phyloP scores from a whole-genome alignment of 37 sponge, comb jelly and placozoan genomes.

The Spongilla lacustris region DNA sequence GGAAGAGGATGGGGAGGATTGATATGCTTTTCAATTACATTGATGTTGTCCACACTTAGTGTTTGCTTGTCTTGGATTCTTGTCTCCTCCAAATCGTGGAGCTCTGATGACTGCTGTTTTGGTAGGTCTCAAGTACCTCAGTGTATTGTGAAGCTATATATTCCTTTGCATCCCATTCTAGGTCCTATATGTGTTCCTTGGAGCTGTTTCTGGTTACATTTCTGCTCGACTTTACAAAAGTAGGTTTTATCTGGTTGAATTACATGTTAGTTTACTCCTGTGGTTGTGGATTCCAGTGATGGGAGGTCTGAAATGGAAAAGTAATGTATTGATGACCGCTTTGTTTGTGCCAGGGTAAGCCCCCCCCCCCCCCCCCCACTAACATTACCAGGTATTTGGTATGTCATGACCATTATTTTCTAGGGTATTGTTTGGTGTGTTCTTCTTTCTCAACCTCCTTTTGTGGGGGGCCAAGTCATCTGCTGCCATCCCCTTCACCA shows the following conservation, averaged over 20 bases:
- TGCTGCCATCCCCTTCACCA: conserved; percentile 97
- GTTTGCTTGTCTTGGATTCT: conserved; percentile 95
- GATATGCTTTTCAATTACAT: neutral
- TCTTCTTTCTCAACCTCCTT: conserved; percentile 92
- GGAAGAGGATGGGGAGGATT: neutral
- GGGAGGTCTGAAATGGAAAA: conserved; percentile 96
- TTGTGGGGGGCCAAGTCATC: conserved; percentile 92
- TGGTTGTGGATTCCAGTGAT: conserved; percentile 58
- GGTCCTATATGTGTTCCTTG: conserved; percentile 94
- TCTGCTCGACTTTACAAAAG: conserved; percentile 97
- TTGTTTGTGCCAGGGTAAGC: conserved; percentile 88
- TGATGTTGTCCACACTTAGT: conserved; percentile 21
- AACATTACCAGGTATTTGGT: neutral
- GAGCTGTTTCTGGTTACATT: conserved; percentile 85
- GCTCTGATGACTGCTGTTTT: conserved; percentile 90
- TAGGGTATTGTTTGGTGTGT: conserved; percentile 79
- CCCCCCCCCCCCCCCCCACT: neutral
- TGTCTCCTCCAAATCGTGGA: conserved; percentile 98
- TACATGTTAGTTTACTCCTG: neutral
- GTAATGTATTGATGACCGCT: conserved; percentile 81
- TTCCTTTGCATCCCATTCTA: conserved; percentile 7
- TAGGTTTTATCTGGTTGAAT: conserved; percentile 20
- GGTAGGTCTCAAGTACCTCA: conserved; percentile 45
- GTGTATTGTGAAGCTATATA: neutral
- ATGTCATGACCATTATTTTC: neutral